A percentile compares a stretch with the other conserved stretches of the same genome.
These are phyloP conservation scores for Torymus aiolomorphi DNA, from an alignment of 2,888 invertebrate species.

Conservation along the genomic window DNA sequence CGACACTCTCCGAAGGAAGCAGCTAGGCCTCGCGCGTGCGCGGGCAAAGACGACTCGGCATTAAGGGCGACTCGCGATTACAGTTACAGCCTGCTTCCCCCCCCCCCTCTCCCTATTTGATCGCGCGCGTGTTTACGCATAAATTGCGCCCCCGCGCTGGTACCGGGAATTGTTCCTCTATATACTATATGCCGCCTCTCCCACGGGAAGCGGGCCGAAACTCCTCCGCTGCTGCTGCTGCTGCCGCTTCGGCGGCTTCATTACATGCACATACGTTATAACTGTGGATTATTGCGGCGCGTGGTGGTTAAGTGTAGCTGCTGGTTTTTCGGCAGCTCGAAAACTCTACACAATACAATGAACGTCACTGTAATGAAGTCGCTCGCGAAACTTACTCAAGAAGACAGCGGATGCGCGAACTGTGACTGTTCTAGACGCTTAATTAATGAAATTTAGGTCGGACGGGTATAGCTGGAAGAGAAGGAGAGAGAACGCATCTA, in stretches of 20 bases:
- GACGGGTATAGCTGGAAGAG: no score
- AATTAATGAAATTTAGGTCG: no score
- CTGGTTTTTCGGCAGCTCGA: no score
- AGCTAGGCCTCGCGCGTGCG: neutral
- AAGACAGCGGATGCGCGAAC: no score
- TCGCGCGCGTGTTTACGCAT: conserved; percentile 57
- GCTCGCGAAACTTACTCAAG: no score
- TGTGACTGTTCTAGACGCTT: no score
- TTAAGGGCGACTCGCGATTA: conserved; percentile 30
- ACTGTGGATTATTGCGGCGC: conserved; percentile 32
- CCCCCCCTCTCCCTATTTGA: conserved; percentile 40
- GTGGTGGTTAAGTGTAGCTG: neutral
- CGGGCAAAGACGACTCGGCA: conserved; percentile 40
- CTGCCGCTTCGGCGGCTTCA: conserved; percentile 14
- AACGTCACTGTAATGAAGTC: no score
- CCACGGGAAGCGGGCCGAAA: conserved; percentile 12
- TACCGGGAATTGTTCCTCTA: conserved; percentile 41
- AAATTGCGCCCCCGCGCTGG: conserved; percentile 47
- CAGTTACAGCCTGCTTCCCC: neutral
- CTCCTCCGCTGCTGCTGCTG: conserved; percentile 12
- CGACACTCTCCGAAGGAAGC: no score
- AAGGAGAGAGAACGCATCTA: no score
- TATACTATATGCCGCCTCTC: neutral
- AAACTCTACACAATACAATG: no score
- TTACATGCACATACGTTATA: conserved; percentile 28